A percentile compares a stretch with the other conserved stretches of the same genome.
These are phyloP conservation scores for Galeopterus variegatus DNA, from an alignment of 2,113 vertebrate species.

Conservation along the genomic window DNA sequence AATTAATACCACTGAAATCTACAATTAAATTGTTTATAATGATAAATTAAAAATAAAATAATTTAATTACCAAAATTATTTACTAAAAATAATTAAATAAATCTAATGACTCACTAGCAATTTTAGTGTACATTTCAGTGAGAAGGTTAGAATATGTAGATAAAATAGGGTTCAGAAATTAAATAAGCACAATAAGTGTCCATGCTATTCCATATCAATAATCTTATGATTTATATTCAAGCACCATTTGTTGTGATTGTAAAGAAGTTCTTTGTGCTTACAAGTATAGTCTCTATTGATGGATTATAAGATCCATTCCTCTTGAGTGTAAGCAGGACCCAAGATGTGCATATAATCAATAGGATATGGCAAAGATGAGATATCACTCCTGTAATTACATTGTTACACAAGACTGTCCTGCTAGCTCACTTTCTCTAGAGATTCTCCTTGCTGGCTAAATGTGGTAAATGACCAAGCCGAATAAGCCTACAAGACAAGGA, in stretches of 20 bases:
- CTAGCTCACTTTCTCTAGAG: not conserved
- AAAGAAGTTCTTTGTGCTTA: not conserved
- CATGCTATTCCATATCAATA: not conserved
- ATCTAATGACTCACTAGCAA: not conserved
- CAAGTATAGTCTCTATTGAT: not conserved
- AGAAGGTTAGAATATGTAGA: not conserved
- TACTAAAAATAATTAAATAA: not conserved
- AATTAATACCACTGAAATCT: not conserved
- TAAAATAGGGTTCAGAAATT: not conserved
- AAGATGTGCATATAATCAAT: not conserved
- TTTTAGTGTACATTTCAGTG: not conserved
- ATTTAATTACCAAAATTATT: too few species aligned
- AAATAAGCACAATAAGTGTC: not conserved
- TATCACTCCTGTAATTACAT: not conserved
- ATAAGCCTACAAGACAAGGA: not conserved
- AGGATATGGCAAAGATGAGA: not conserved
- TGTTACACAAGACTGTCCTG: not conserved
- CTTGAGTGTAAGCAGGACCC: not conserved
- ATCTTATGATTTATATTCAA: not conserved
- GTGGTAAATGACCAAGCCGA: not conserved
- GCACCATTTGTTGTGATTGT: not conserved
- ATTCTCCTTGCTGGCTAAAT: not conserved
- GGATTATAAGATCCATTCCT: not conserved
- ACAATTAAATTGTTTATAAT: not conserved
- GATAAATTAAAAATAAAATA: not conserved